Base-by-base conservation (phyloP, 2,888 invertebrate genomes). In the Acrocyrtus sp. region DNA sequence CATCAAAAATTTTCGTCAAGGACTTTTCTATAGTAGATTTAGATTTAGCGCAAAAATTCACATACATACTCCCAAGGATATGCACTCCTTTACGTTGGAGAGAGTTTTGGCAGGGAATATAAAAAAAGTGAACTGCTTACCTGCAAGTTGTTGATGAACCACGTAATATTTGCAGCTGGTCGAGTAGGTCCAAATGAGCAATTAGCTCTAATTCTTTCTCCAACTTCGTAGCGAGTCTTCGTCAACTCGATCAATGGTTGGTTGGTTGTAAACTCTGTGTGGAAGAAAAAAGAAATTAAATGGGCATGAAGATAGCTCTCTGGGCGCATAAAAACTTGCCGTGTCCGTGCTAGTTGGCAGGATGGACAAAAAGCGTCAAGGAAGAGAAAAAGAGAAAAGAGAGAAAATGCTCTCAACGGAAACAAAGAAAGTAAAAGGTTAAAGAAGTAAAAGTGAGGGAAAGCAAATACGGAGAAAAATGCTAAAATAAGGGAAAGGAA, bases 111-210 rank as follows among this genome's bases (percentile, higher is more conserved):
- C n/a, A n/a, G n/a, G n/a, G n/a, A n/a, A n/a, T n/a, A n/a, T n/a
- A 21, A 21, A 17, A 50, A 8, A 22, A 56, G 45, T 45, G 43
- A 29, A 45, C 6, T 19, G 29, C 29, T 51, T 79, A 80, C 80
- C 80, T 77, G 77, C 27, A 74, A 43, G 51, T 77, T 77, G 74
- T 80, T 80, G 72, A 78, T 79, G 74, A 75, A 78, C 79, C 79
- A 80, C 51, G 78, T 79, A 65, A 80, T 78, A 75, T 80, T 80
- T 43, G 80, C 78, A 60, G 76, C 75, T 72, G 80, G 80, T 74
- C 77, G 74, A 61, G 76, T 77, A 72, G 80, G 80, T 78, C 80
- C 80, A 80, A 80, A 80, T 75, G 79, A 79, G 77, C 80, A 80
- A 80, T 80, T 80, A 78, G 80, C 80, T 78, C 76, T 75, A 74